phyloP scores from a whole-genome alignment of 2,797 vertebrate genomes.

The Rhynchonycteris naso region DNA sequence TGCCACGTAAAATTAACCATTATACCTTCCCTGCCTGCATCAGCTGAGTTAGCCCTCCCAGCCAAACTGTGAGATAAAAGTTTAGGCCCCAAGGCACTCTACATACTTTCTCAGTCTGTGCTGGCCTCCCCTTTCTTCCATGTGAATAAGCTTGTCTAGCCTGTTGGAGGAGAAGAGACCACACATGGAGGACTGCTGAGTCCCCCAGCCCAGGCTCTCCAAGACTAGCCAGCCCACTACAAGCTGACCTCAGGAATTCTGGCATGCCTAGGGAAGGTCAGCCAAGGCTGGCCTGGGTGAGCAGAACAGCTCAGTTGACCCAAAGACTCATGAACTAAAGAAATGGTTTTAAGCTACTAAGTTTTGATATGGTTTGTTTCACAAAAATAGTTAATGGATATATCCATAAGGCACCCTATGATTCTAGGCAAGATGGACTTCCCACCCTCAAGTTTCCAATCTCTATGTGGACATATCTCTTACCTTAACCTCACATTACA shows the following conservation, averaged over 20 bases:
- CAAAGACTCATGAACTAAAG: neutral
- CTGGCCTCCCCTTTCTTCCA: neutral
- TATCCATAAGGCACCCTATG: neutral
- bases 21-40: neutral
- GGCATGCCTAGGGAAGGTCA: neutral
- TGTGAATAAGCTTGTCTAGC: neutral
- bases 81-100: neutral
- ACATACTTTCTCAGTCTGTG: neutral
- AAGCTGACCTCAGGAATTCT: neutral
- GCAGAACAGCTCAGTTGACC: neutral
- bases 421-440: neutral
- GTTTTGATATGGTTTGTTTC: neutral
- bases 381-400: neutral
- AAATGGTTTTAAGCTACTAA: neutral
- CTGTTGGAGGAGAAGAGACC: neutral
- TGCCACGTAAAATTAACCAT: neutral
- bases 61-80: neutral
- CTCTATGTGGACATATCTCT: neutral
- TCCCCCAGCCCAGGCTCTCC: neutral
- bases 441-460: neutral
- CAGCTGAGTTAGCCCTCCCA: neutral
- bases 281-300: neutral
- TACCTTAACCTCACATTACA: neutral
- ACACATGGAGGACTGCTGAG: neutral
- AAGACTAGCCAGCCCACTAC: neutral